Conservation (phyloP, 2,888 invertebrate genomes). For the Nomada lathburiana region DNA sequence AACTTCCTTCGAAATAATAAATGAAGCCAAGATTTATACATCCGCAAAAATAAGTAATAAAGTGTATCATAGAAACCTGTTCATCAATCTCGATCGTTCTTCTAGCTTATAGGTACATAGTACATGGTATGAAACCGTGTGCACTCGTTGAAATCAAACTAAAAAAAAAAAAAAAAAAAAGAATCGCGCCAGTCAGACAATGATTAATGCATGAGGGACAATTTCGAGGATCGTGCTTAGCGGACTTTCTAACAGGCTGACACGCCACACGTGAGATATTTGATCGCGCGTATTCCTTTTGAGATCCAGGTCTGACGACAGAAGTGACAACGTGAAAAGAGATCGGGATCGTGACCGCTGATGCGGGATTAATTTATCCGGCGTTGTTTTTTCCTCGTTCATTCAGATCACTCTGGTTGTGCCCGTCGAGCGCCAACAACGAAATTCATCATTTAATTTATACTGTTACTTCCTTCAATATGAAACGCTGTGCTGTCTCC, state of each 20-base stretch:
- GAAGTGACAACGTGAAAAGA: conserved; percentile 58
- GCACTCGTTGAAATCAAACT: conserved; percentile 60
- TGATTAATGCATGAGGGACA: conserved; percentile 83
- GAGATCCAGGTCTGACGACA: conserved; percentile 62
- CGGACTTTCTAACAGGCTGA: conserved; percentile 70
- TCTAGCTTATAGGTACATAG: conserved; percentile 19
- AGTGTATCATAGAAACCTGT: conserved; percentile 13
- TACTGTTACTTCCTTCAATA: not conserved
- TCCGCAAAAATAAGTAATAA: not conserved
- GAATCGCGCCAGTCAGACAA: conserved; percentile 61
- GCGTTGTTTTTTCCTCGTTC: conserved; percentile 7
- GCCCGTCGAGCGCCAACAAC: not conserved
- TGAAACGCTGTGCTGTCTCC: too few relatives aligned
- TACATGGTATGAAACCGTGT: conserved; percentile 27
- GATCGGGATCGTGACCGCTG: conserved; percentile 34
- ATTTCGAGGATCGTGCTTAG: conserved; percentile 74
- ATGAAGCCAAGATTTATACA: not conserved
- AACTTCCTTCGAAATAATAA: too few relatives aligned
- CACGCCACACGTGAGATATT: conserved; percentile 67
- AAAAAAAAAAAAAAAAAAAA: conserved; percentile 56
- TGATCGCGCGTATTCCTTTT: conserved; percentile 62
- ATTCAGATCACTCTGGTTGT: not conserved
- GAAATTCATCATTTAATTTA: conserved; percentile 8
- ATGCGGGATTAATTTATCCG: conserved; percentile 56
- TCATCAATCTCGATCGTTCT: conserved; percentile 27